Base-by-base conservation (phyloP, 92 coral and sea anemone species). In the Epizoanthus stellaris region DNA sequence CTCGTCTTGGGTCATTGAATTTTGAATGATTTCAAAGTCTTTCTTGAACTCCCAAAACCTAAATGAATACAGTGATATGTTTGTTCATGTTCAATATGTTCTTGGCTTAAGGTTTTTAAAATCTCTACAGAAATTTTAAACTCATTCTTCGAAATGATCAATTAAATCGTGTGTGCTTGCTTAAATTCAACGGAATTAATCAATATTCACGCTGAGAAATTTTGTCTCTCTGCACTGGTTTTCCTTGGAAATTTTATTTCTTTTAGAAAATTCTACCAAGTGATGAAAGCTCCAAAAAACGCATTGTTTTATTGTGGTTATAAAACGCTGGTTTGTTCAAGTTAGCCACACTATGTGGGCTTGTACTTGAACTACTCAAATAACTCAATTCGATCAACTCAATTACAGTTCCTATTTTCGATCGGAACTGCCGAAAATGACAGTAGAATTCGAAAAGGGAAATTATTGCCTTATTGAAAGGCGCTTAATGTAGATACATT, bases 401-500 rank as follows among this genome's bases (percentile, higher is more conserved):
- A 64, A 20, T 20, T 64, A 64, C 39, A 16, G 30, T 21, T 68
- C 73, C 52, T 14, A 52, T 52, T 52, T 52, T 9, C 36, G 56
- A 52, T 52, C 12, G 14, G 11, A 52, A 52, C 56, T 11, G 56
- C 2, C 56, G 10, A 16, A 57, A 79, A 64, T 16, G 49, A 42
- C 34, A 43, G 52, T 9, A 9, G 21, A 56, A 64, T 79, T 79
- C 59, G 23, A 79, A 62, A 63, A 7, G 56, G 61, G n/a, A 43
- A 45, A 64, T 61, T 63, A 63, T 79, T 62, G 45, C 40, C 54
- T 63, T 16, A 63, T 43, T 59, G 3, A 70, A 42, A 63, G 71
- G 61, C 13, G 13, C 17, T 39, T 61, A 62, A 20, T 17, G 56
- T 40, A 36, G 66, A 17, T n/a, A 61, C 34, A 42, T 56, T 77